phyloP scores from a whole-genome alignment of 2,113 vertebrate genomes.

The Elgaria multicarinata region DNA sequence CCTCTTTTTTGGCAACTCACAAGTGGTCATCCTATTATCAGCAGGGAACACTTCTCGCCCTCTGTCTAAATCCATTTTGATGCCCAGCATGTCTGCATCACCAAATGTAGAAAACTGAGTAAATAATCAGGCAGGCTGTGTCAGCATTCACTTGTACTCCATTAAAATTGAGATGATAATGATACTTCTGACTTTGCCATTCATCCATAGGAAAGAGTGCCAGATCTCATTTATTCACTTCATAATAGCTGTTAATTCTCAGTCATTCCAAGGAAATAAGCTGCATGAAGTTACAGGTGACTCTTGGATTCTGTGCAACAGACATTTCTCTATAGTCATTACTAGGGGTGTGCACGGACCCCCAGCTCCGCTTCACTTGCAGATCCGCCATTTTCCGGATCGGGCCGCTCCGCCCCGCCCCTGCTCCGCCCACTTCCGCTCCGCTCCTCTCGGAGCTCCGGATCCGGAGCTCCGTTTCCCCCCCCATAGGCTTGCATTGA shows the following conservation, averaged over 20 bases:
- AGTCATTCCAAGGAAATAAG: not conserved
- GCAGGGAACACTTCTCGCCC: not conserved
- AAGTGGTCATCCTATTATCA: too few relatives aligned
- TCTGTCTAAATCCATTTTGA: not conserved
- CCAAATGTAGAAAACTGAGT: not conserved
- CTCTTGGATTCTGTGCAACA: not conserved
- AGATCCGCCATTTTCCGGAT: too few relatives aligned
- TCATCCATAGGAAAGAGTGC: constrained; percentile 16
- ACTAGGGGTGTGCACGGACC: too few relatives aligned
- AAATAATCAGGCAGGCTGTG: not conserved
- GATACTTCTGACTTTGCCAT: not conserved
- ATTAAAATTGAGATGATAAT: not conserved
- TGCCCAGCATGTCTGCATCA: not conserved
- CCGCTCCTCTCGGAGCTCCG: too few relatives aligned
- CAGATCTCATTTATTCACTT: constrained; percentile 40
- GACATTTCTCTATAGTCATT: not conserved
- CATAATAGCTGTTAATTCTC: constrained; percentile 27
- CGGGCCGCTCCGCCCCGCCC: too few relatives aligned
- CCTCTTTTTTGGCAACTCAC: too few relatives aligned
- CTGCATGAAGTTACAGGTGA: not conserved
- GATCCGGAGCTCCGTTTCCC: too few relatives aligned
- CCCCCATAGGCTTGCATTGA: too few relatives aligned
- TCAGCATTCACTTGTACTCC: not conserved
- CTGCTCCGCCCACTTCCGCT: too few relatives aligned
- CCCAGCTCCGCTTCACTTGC: too few relatives aligned